These are phyloP conservation scores for Myoxocephalus aenaeus DNA, from an alignment of 2,797 vertebrate species.

Conservation along the genomic window DNA sequence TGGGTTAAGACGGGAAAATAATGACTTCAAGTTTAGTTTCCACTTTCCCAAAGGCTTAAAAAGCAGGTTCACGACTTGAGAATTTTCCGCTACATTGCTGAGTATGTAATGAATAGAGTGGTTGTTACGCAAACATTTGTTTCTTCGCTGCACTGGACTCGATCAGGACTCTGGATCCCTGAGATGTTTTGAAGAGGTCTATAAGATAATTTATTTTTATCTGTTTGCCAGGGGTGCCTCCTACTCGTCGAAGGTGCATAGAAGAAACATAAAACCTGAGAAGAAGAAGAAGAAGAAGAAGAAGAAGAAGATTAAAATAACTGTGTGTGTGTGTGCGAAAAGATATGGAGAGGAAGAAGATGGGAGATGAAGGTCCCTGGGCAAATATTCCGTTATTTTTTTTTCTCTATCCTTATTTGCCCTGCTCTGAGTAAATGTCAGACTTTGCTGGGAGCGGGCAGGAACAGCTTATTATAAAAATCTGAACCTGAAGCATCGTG, in stretches of 20 bases:
- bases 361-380: slow-evolving; percentile 47
- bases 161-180: slow-evolving; percentile 36
- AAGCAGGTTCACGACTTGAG: slow-evolving; percentile 30
- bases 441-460: slow-evolving; percentile 52
- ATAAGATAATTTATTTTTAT: slow-evolving; percentile 57
- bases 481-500: slow-evolving; percentile 57
- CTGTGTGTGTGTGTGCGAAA: slow-evolving; percentile 7
- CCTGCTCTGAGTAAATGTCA: slow-evolving; percentile 70
- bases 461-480: slow-evolving; percentile 68
- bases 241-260: slow-evolving; percentile 26
- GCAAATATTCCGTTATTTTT: slow-evolving; percentile 62
- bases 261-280: slow-evolving; percentile 52
- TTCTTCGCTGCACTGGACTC: slow-evolving; percentile 38
- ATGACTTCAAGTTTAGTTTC: slow-evolving; percentile 38
- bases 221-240: slow-evolving; percentile 40
- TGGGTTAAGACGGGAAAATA: slow-evolving; percentile 44
- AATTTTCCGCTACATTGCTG: slow-evolving; percentile 44
- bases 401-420: slow-evolving; percentile 59
- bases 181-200: slow-evolving; percentile 56
- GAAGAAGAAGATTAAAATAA: background rate
- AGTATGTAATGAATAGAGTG: slow-evolving; percentile 56
- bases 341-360: slow-evolving; percentile 38
- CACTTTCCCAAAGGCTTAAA: slow-evolving; percentile 40
- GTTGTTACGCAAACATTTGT: slow-evolving; percentile 53
- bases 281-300: slow-evolving; percentile 4